phyloP scores from a whole-genome alignment of 2,888 invertebrate genomes.

The Camptogramma bilineatum region DNA sequence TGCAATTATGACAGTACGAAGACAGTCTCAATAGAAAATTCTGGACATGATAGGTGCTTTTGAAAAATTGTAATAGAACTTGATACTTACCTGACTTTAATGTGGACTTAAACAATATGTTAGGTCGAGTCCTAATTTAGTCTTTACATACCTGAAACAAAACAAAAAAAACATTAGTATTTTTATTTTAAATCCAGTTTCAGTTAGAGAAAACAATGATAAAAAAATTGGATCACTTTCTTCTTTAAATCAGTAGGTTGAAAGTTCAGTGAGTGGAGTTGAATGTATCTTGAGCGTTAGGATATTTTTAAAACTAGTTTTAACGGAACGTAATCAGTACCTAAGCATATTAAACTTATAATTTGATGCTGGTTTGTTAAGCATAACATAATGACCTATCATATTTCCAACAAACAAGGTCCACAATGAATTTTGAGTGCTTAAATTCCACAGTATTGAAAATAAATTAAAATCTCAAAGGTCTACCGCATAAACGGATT shows the following conservation, averaged over 20 bases:
- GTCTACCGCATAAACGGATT: conserved; percentile 32
- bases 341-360: too few relatives aligned
- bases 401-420: conserved; percentile 19
- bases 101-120: neutral
- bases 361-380: conserved; percentile 2
- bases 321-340: too few relatives aligned
- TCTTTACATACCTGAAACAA: conserved; percentile 52
- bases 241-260: conserved; percentile 5
- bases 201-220: conserved; percentile 9
- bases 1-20: neutral
- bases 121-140: conserved; percentile 11
- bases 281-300: neutral
- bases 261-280: conserved; percentile 9
- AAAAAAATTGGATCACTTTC: conserved; percentile 4
- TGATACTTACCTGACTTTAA: neutral
- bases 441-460: conserved; percentile 22
- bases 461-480: conserved; percentile 34
- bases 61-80: neutral
- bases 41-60: neutral
- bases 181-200: conserved; percentile 2
- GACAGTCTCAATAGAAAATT: neutral
- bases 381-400: conserved; percentile 11
- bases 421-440: conserved; percentile 19
- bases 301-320: too few relatives aligned
- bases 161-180: conserved; percentile 24